Evolutionary conservation across 1,140 invertebrate species (phyloP).

Genomic region (Drosophila ficusphila): DNA sequence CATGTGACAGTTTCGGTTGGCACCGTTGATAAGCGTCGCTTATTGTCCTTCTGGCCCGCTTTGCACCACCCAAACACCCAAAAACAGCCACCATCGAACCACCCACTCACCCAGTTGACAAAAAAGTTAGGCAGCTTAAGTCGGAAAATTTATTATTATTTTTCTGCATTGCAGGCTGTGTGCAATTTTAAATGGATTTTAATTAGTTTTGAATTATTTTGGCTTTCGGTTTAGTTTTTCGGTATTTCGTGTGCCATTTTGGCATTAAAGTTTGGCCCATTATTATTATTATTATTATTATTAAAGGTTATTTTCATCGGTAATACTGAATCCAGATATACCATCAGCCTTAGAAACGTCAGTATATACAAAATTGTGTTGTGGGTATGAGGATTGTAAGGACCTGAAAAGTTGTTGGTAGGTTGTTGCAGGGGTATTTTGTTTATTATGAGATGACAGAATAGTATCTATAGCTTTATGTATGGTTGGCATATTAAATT

Average conservation of each 20-base stretch:
- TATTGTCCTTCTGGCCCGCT: conserved; percentile 21
- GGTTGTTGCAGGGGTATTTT: neutral
- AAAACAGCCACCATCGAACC: neutral
- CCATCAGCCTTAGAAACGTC: neutral
- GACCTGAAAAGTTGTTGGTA: neutral
- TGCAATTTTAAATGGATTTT: conserved; percentile 60
- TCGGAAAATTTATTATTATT: conserved; percentile 61
- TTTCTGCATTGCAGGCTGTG: conserved; percentile 45
- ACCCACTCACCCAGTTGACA: conserved; percentile 1
- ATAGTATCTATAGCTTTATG: neutral
- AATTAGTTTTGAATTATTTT: conserved; percentile 65
- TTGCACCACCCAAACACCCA: neutral
- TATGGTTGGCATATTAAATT: neutral
- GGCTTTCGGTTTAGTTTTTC: conserved; percentile 30
- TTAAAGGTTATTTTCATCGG: neutral
- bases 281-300: too few species aligned
- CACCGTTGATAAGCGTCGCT: conserved; percentile 53
- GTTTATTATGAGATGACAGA: neutral
- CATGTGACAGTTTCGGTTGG: conserved; percentile 56
- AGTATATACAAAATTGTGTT: neutral
- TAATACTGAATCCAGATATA: neutral
- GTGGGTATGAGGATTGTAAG: neutral
- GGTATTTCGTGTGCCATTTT: conserved; percentile 35
- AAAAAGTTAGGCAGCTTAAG: conserved; percentile 51
- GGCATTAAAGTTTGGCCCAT: conserved; percentile 44